A percentile compares a stretch with the other conserved stretches of the same genome.
phyloP scores from a whole-genome alignment of 2,113 vertebrate genomes.

The Lepus timidus region DNA sequence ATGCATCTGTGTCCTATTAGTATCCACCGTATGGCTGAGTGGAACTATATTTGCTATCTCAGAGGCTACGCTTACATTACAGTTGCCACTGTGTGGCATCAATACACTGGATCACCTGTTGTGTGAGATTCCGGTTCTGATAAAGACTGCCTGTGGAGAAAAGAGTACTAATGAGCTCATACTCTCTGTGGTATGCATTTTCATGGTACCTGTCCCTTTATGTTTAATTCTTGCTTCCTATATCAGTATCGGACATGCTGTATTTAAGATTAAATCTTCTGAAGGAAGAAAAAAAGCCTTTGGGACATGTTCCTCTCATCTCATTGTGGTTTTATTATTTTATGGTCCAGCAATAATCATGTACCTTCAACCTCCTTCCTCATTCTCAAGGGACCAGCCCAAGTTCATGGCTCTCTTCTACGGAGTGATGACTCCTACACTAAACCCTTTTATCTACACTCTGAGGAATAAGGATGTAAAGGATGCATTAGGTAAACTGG shows the following conservation, averaged over 20 bases:
- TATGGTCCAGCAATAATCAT: constrained; percentile 56
- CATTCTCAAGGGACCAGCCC: constrained; percentile 25
- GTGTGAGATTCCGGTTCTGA: constrained; percentile 67
- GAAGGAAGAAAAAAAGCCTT: constrained; percentile 65
- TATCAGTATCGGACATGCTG: constrained; percentile 30
- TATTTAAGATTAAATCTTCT: constrained; percentile 57
- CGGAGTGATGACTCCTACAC: constrained; percentile 51
- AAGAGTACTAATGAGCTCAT: constrained; percentile 36
- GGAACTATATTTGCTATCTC: constrained; percentile 33
- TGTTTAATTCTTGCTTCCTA: constrained; percentile 69
- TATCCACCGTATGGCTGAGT: constrained; percentile 1
- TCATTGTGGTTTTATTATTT: constrained; percentile 70
- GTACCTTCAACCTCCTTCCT: constrained; percentile 42
- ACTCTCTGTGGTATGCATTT: constrained; percentile 15
- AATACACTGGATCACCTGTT: constrained; percentile 58
- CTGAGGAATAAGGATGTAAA: constrained; percentile 59
- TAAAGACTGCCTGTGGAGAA: constrained; percentile 62
- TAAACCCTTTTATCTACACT: constrained; percentile 64
- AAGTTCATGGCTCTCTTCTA: constrained; percentile 67
- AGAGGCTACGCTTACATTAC: constrained; percentile 47
- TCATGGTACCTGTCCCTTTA: constrained; percentile 49
- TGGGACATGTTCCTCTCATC: constrained; percentile 69
- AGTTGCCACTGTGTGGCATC: constrained; percentile 48
- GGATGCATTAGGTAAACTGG: neutral
- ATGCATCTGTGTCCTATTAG: neutral